A percentile compares a stretch with the other conserved stretches of the same genome.
Evolutionary conservation across 2,797 vertebrate genomes (phyloP).

Genomic region (Betta splendens): DNA sequence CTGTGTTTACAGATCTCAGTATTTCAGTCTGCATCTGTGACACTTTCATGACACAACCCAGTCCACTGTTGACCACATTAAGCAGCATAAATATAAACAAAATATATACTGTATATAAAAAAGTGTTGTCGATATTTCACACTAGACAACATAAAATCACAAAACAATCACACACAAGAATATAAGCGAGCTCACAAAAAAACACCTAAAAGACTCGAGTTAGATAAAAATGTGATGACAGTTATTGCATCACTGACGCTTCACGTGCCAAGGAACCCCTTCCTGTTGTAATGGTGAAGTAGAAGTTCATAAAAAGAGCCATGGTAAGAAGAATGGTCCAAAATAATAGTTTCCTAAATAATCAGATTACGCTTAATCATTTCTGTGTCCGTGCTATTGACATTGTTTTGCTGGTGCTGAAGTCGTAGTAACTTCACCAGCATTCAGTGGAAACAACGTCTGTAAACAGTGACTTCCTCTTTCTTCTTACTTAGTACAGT

Average conservation of each 20-base stretch:
- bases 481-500: conserved; percentile 50
- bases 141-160: not conserved
- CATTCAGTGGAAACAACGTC: conserved; percentile 53
- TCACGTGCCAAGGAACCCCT: conserved; percentile 54
- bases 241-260: conserved; percentile 61
- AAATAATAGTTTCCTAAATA: conserved; percentile 12
- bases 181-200: not conserved
- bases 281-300: conserved; percentile 59
- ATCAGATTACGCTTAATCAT: conserved; percentile 2
- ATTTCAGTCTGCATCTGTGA: conserved; percentile 15
- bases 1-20: conserved; percentile 7
- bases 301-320: conserved; percentile 19
- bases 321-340: not conserved
- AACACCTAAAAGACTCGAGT: conserved; percentile 2
- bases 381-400: not conserved
- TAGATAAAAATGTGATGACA: conserved; percentile 22
- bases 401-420: conserved; percentile 2
- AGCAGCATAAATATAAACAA: too few relatives aligned
- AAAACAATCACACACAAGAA: not conserved
- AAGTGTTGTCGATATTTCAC: not conserved
- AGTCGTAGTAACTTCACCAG: conserved; percentile 21
- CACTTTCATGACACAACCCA: conserved; percentile 15
- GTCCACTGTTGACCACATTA: conserved; percentile 2
- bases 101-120: not conserved
- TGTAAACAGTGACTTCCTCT: conserved; percentile 77